phyloP scores from a whole-genome alignment of 2,888 invertebrate genomes.

The Lasius fuliginosus region DNA sequence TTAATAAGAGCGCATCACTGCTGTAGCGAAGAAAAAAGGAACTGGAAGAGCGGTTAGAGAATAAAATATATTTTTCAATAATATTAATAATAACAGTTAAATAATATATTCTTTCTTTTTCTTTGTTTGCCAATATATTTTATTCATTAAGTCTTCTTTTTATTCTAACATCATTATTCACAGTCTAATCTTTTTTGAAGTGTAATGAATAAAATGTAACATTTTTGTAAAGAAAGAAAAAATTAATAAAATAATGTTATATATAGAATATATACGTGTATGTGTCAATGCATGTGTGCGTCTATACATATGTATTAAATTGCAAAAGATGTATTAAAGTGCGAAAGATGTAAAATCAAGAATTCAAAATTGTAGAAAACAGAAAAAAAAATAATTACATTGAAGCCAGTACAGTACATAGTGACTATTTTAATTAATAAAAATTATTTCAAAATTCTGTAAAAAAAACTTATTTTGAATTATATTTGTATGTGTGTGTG shows the following conservation, averaged over 20 bases:
- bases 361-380: not conserved
- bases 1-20: conserved; percentile 58
- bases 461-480: conserved; percentile 1
- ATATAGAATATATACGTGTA: conserved; percentile 74
- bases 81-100: not conserved
- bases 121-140: conserved; percentile 71
- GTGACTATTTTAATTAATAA: not conserved
- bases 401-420: not conserved
- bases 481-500: not conserved
- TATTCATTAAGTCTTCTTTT: conserved; percentile 70
- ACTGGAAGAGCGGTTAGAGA: conserved; percentile 56
- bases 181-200: conserved; percentile 64
- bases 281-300: conserved; percentile 65
- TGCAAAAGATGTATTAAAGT: not conserved
- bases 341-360: conserved; percentile 36
- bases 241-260: conserved; percentile 77
- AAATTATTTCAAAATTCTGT: not conserved
- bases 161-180: conserved; percentile 72
- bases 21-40: conserved; percentile 78
- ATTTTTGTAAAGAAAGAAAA: conserved; percentile 80
- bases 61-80: conserved; percentile 61
- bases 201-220: conserved; percentile 80
- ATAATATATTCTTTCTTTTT: conserved; percentile 51
- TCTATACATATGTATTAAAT: conserved; percentile 66
- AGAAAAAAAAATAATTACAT: not conserved